These are phyloP conservation scores for Conus ventricosus DNA, from an alignment of 1,140 invertebrate genomes.

Conservation along the genomic window DNA sequence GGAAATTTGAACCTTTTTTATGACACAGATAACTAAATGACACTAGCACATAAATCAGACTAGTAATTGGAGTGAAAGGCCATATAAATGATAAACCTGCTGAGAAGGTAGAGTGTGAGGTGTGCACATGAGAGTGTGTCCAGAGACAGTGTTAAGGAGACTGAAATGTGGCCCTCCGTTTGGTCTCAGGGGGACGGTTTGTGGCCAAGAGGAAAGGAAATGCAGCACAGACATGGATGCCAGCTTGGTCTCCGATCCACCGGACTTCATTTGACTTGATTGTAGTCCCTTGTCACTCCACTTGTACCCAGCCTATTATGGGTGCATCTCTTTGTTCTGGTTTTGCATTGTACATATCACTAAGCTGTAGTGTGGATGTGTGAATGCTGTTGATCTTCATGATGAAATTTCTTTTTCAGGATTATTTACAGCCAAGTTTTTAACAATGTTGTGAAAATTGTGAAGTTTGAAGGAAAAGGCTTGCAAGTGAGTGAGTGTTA, in stretches of 20 bases:
- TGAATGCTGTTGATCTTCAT: neutral
- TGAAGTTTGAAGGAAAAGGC: no score
- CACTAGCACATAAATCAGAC: no score
- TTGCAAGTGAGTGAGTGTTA: no score
- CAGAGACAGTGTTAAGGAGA: slow-evolving; percentile 6
- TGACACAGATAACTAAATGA: no score
- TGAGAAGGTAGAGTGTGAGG: no score
- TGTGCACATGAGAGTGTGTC: neutral
- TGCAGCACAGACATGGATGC: slow-evolving; percentile 10
- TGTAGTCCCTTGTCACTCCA: slow-evolving; percentile 23
- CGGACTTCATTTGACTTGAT: slow-evolving; percentile 29
- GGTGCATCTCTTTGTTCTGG: slow-evolving; percentile 32
- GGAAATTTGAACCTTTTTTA: no score
- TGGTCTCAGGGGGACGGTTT: slow-evolving; percentile 31
- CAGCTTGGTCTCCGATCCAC: slow-evolving; percentile 22
- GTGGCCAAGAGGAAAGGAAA: slow-evolving; percentile 25
- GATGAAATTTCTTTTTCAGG: neutral
- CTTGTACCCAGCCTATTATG: neutral
- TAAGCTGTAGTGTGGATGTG: neutral
- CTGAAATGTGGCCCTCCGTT: slow-evolving; percentile 32
- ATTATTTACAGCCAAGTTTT: neutral
- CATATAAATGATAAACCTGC: no score
- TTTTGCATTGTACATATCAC: neutral
- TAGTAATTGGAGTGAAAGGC: no score
- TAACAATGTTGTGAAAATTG: no score